These are phyloP conservation scores for Amiota communis DNA, from an alignment of 2,888 invertebrate species.

Conservation along the genomic window DNA sequence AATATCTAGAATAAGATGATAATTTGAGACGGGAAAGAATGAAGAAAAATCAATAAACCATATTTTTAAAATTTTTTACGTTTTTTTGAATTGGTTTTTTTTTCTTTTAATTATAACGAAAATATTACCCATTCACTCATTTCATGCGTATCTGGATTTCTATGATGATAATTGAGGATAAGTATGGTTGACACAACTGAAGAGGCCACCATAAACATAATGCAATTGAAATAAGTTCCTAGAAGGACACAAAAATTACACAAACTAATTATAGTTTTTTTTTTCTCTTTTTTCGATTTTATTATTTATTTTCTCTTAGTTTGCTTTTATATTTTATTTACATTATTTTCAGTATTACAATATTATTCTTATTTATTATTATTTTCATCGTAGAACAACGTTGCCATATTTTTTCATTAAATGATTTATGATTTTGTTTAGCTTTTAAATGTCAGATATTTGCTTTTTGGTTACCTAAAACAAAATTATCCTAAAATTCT, in stretches of 20 bases:
- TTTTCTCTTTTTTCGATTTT: slow-evolving; percentile 32
- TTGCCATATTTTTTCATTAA: no score
- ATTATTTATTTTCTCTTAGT: slow-evolving; percentile 38
- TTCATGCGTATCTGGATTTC: slow-evolving; percentile 96
- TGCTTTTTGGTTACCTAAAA: no score
- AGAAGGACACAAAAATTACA: slow-evolving; percentile 76
- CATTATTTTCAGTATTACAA: slow-evolving; percentile 16
- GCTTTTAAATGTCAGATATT: no score
- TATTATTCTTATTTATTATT: no score
- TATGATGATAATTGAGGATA: slow-evolving; percentile 97
- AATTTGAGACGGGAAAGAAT: not conserved
- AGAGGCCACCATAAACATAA: slow-evolving; percentile 99
- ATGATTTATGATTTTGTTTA: no score
- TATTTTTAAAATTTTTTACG: slow-evolving; percentile 18
- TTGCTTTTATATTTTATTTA: slow-evolving; percentile 40
- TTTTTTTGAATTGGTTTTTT: slow-evolving; percentile 36
- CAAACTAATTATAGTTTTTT: slow-evolving; percentile 66
- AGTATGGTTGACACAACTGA: slow-evolving; percentile 98
- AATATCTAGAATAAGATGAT: not conserved
- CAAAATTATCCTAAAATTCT: no score
- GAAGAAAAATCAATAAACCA: slow-evolving; percentile 26
- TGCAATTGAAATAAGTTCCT: slow-evolving; percentile 99
- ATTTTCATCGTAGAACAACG: no score
- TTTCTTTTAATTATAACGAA: slow-evolving; percentile 48
- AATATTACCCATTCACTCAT: slow-evolving; percentile 95